A percentile compares a stretch with the other conserved stretches of the same genome.
Evolutionary conservation across 2,888 invertebrate species (phyloP).

Genomic region (Athetis lepigone): DNA sequence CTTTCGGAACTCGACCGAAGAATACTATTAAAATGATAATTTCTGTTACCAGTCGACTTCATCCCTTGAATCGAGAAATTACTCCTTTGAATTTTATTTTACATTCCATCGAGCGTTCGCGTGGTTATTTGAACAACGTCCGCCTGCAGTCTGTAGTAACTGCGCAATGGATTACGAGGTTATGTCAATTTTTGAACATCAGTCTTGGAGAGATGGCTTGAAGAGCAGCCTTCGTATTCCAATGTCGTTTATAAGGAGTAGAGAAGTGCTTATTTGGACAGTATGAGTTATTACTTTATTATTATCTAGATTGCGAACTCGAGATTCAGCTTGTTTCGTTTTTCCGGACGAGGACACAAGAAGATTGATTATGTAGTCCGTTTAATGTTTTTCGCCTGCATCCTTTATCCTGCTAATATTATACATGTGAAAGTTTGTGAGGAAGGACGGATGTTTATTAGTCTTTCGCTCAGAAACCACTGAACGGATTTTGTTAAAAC

Average conservation of each 20-base stretch:
- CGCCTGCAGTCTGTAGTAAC: constrained; percentile 16
- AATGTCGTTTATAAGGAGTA: constrained; percentile 38
- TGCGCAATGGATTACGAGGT: constrained; percentile 45
- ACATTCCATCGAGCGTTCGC: constrained; percentile 42
- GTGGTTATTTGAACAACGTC: constrained; percentile 31
- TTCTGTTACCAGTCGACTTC: constrained; percentile 37
- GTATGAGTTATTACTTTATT: constrained; percentile 49
- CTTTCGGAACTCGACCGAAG: constrained; percentile 55
- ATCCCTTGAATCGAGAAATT: constrained; percentile 14
- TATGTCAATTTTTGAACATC: constrained; percentile 21
- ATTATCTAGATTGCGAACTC: constrained; percentile 24
- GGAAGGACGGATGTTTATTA: too few species aligned
- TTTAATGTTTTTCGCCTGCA: constrained; percentile 16
- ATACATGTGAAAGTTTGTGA: too few species aligned
- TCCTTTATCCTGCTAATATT: too few species aligned
- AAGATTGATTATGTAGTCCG: constrained; percentile 45
- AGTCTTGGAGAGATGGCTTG: constrained; percentile 11
- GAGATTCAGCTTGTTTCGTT: constrained; percentile 32
- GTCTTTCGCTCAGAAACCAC: too few species aligned
- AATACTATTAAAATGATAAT: constrained; percentile 65
- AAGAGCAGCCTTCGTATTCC: constrained; percentile 38
- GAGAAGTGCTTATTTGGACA: constrained; percentile 47
- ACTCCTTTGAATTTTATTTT: constrained; percentile 45
- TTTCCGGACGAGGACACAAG: constrained; percentile 34
- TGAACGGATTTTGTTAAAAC: too few species aligned